These are phyloP conservation scores for Drosophila mayaguana DNA, from an alignment of 2,888 invertebrate species.

Conservation along the genomic window DNA sequence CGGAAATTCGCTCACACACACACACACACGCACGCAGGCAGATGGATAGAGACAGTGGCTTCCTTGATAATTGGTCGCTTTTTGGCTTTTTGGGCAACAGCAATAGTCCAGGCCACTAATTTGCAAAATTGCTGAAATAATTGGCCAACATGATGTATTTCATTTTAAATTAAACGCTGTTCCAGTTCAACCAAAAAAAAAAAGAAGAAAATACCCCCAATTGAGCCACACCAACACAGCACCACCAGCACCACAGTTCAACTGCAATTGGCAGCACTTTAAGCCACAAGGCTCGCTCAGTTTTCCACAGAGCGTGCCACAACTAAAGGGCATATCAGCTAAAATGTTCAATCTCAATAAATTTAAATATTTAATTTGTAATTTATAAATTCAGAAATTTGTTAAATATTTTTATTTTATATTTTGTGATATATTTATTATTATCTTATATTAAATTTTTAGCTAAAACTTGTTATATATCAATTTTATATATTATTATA, in stretches of 20 bases:
- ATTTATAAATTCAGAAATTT: too few relatives aligned
- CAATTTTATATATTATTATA: too few relatives aligned
- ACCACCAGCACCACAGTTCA: slow-evolving; percentile 41
- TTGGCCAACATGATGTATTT: slow-evolving; percentile 72
- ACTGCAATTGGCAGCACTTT: slow-evolving; percentile 66
- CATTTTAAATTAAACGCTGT: slow-evolving; percentile 65
- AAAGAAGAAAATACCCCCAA: slow-evolving; percentile 9
- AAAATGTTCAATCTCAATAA: too few relatives aligned
- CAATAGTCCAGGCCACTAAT: slow-evolving; percentile 65
- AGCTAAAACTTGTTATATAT: too few relatives aligned
- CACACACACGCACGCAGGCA: slow-evolving; percentile 1
- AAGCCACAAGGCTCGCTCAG: slow-evolving; percentile 22
- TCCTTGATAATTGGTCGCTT: slow-evolving; percentile 59
- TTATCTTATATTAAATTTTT: too few relatives aligned
- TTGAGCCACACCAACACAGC: slow-evolving; percentile 21
- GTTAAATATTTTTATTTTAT: too few relatives aligned
- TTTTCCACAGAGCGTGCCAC: slow-evolving; percentile 1
- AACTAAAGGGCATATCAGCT: neutral
- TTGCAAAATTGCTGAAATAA: slow-evolving; percentile 76
- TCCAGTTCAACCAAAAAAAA: slow-evolving; percentile 13
- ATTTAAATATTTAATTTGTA: too few relatives aligned
- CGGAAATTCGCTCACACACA: slow-evolving; percentile 34
- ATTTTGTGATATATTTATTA: too few relatives aligned
- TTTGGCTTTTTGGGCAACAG: slow-evolving; percentile 39
- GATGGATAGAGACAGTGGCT: slow-evolving; percentile 10